Evolutionary conservation across 2,113 vertebrate species (phyloP).

Genomic region (Tachysurus fulvidraco): DNA sequence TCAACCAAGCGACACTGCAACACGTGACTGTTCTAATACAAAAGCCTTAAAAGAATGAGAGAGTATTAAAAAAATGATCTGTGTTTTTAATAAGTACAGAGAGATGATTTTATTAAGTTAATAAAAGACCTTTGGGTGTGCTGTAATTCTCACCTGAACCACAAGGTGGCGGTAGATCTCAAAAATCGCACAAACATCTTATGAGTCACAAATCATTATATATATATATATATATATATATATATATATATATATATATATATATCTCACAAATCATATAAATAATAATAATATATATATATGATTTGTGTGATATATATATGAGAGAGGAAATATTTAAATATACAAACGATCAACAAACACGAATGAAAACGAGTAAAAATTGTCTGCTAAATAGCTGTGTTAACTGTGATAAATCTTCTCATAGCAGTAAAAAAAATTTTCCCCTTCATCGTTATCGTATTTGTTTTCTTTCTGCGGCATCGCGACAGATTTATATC

Average conservation of each 20-base stretch:
- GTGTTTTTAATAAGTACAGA: background rate
- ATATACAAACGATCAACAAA: background rate
- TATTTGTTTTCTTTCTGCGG: background rate
- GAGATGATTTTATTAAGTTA: no score
- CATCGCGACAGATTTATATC: background rate
- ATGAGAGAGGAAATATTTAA: background rate
- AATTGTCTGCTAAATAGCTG: no score
- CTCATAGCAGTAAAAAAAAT: background rate
- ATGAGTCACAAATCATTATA: no score
- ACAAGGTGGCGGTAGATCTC: conserved; percentile 63
- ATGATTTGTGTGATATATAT: background rate
- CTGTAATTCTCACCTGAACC: conserved; percentile 42
- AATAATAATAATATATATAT: no score
- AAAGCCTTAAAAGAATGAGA: background rate
- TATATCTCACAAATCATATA: no score
- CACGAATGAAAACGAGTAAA: background rate
- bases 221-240: no score
- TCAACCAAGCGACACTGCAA: background rate
- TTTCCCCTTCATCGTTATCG: no score
- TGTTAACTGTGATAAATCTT: background rate
- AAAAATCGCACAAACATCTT: background rate
- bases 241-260: background rate
- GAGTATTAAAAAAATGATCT: background rate
- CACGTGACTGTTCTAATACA: background rate
- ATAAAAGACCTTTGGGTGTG: background rate